Evolutionary conservation across 2,797 vertebrate species (phyloP).

Genomic region (Cryptoblepharus egeriae): DNA sequence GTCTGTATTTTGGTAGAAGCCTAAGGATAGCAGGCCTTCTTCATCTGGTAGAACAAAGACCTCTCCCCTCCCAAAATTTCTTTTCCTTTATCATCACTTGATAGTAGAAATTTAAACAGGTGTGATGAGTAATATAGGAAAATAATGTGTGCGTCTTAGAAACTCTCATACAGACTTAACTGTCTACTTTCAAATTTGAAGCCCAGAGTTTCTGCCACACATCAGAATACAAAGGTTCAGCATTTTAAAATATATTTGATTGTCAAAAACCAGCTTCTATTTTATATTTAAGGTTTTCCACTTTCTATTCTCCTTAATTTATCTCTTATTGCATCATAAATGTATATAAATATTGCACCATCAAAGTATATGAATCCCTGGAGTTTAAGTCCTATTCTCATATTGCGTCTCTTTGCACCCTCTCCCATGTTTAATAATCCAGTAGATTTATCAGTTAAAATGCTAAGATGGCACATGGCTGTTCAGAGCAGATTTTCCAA

Average conservation of each 20-base stretch:
- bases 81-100: neutral
- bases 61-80: neutral
- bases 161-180: neutral
- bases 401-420: neutral
- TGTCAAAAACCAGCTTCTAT: neutral
- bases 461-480: neutral
- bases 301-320: neutral
- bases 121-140: neutral
- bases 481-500: neutral
- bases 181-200: neutral
- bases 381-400: neutral
- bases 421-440: neutral
- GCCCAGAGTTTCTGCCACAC: neutral
- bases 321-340: neutral
- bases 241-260: neutral
- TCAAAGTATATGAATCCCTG: neutral
- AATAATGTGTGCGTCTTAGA: neutral
- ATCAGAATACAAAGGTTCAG: neutral
- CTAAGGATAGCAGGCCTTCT: neutral
- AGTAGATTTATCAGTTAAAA: neutral
- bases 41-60: neutral
- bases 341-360: neutral
- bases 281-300: neutral
- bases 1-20: constrained; percentile 9
- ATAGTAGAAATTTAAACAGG: neutral